A percentile compares a stretch with the other conserved stretches of the same genome.
These are phyloP conservation scores for Larimichthys crocea DNA, from an alignment of 2,113 vertebrate species.

Conservation along the genomic window DNA sequence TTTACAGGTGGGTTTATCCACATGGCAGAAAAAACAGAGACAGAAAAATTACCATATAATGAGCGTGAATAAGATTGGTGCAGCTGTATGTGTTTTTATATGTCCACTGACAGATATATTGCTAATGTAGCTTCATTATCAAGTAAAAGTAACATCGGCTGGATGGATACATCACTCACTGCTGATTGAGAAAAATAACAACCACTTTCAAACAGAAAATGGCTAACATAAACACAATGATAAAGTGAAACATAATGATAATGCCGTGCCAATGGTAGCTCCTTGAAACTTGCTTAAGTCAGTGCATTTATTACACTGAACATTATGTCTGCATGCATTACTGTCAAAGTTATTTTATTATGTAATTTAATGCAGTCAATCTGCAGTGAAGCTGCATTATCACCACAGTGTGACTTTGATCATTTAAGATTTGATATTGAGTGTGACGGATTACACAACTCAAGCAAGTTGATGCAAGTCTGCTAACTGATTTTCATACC, in stretches of 20 bases:
- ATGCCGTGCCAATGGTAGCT: neutral
- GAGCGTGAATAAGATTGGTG: neutral
- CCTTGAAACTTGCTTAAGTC: neutral
- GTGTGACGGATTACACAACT: constrained; percentile 4
- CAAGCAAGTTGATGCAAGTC: neutral
- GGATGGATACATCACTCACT: neutral
- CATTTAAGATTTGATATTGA: neutral
- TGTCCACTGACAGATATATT: too few species aligned
- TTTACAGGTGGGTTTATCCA: neutral
- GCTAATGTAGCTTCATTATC: too few species aligned
- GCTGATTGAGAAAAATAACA: neutral
- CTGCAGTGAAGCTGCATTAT: neutral
- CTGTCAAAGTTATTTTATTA: neutral
- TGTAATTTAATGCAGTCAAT: neutral
- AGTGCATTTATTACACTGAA: neutral
- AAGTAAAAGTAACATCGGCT: neutral
- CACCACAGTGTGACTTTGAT: neutral
- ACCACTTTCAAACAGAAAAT: neutral
- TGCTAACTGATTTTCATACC: neutral
- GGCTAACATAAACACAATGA: neutral
- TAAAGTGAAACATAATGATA: neutral
- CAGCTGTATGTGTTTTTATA: neutral
- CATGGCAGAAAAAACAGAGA: neutral
- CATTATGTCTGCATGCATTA: neutral
- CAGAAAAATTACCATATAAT: neutral